Conservation (phyloP, 1,140 invertebrate species). For the silkworm (Bombyx mori) region ASM3026992v2 NC_085128.1:113001-113500, state of each 20-base stretch:
- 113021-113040: too few species aligned
- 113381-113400: too few species aligned
- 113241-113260: conserved; percentile 14
- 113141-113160: conserved; percentile 7
- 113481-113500: conserved; percentile 39
- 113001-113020: too few species aligned
- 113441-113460: neutral
- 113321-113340: too few species aligned
- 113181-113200: conserved; percentile 36
- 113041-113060: too few species aligned
- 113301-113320: conserved; percentile 4
- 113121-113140: neutral
- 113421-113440: too few species aligned
- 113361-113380: too few species aligned
- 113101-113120: too few species aligned
- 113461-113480: conserved; percentile 17
- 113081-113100: too few species aligned
- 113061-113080: too few species aligned
- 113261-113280: neutral
- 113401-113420: too few species aligned
- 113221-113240: conserved; percentile 42
- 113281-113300: conserved; percentile 8
- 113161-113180: neutral
- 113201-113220: conserved; percentile 27
- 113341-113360: too few species aligned